Conservation (phyloP, 2,888 invertebrate species). For the Halictus ligatus region DNA sequence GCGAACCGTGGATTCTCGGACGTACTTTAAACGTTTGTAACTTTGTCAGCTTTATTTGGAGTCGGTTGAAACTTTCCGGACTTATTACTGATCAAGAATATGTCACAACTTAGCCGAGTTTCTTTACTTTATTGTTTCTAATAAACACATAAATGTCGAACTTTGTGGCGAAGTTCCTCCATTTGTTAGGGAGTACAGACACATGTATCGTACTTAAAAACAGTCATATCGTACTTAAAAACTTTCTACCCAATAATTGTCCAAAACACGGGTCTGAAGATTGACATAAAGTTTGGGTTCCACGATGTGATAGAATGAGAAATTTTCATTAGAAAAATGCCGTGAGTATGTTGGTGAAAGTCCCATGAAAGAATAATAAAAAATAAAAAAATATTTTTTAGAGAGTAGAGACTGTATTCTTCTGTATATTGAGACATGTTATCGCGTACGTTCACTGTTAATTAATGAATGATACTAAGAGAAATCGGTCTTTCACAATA, state of each 20-base stretch:
- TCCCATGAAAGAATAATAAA: too few species aligned
- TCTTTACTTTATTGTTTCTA: not conserved
- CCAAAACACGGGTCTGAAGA: too few species aligned
- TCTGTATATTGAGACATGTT: not conserved
- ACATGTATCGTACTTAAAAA: not conserved
- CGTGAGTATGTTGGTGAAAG: too few species aligned
- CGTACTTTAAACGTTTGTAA: not conserved
- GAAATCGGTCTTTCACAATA: not conserved
- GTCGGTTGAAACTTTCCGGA: not conserved
- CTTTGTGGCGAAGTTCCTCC: not conserved
- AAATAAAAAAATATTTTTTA: too few species aligned
- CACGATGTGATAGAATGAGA: too few species aligned
- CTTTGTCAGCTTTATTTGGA: not conserved
- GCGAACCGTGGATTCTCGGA: not conserved
- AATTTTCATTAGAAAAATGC: too few species aligned
- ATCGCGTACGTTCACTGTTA: not conserved
- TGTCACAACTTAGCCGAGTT: not conserved
- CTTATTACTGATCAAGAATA: not conserved
- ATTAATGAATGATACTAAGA: not conserved
- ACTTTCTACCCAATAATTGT: too few species aligned
- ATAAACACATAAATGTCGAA: slow-evolving; percentile 1
- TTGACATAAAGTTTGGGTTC: too few species aligned
- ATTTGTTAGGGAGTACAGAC: not conserved
- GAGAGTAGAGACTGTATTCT: too few species aligned
- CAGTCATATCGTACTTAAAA: not conserved